A percentile compares a stretch with the other conserved stretches of the same genome.
Evolutionary conservation across 1,140 invertebrate species (phyloP).

Genomic region (Eupristina koningsbergeri): DNA sequence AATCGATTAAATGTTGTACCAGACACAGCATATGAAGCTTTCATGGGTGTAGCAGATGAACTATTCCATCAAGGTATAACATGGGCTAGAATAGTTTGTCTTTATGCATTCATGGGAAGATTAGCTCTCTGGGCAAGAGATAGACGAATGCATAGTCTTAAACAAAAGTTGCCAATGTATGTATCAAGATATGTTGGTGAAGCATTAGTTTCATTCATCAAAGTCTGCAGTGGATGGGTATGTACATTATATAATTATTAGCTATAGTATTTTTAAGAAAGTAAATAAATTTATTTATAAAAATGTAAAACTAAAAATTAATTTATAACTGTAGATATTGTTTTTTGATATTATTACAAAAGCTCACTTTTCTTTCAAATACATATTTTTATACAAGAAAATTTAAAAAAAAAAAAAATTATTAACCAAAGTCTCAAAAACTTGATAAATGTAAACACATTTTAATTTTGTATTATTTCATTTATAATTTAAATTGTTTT

Average conservation of each 20-base stretch:
- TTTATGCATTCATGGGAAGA: conserved; percentile 77
- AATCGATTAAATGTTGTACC: conserved; percentile 74
- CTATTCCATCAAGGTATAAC: conserved; percentile 76
- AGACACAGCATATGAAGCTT: conserved; percentile 74
- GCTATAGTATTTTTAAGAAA: too few relatives aligned
- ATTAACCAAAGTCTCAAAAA: too few relatives aligned
- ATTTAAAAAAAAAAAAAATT: too few relatives aligned
- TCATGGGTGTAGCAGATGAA: conserved; percentile 76
- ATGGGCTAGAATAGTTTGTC: conserved; percentile 77
- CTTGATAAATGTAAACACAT: too few relatives aligned
- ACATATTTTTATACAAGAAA: too few relatives aligned
- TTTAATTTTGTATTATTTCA: too few relatives aligned
- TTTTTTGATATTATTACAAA: too few relatives aligned
- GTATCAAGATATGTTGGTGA: conserved; percentile 69
- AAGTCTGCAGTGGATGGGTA: conserved; percentile 71
- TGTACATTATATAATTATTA: conserved; percentile 41
- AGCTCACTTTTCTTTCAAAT: too few relatives aligned
- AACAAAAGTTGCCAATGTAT: conserved; percentile 68
- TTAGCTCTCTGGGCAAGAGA: conserved; percentile 74
- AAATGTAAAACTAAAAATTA: not conserved
- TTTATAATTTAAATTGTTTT: too few relatives aligned
- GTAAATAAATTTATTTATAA: not conserved
- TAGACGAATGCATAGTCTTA: conserved; percentile 69
- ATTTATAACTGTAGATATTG: too few relatives aligned
- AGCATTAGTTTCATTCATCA: conserved; percentile 69